phyloP scores from a whole-genome alignment of 2,797 vertebrate genomes.

The Cacajao melanocephalus region DNA sequence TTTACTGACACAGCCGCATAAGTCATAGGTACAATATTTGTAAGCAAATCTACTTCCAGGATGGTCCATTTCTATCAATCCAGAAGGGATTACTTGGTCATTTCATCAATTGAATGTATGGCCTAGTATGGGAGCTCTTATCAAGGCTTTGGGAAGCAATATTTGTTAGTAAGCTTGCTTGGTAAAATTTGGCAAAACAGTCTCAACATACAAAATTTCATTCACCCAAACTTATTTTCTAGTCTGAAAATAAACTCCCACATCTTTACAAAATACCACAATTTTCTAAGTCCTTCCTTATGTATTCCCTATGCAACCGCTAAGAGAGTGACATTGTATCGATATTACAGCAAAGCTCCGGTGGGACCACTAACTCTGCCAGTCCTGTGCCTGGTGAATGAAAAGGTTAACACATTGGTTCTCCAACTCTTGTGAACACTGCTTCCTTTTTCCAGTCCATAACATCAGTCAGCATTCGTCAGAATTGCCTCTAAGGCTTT shows the following conservation, averaged over 20 bases:
- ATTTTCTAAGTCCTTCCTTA: not conserved
- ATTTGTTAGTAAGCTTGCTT: not conserved
- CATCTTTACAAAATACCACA: not conserved
- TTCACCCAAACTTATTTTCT: not conserved
- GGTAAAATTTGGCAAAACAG: not conserved
- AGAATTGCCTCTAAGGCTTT: not conserved
- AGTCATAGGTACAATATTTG: no score
- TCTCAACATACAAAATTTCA: not conserved
- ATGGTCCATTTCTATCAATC: not conserved
- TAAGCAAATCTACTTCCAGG: not conserved
- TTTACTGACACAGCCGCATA: accelerated
- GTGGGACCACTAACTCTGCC: not conserved
- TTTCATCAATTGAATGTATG: not conserved
- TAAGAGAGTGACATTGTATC: accelerated
- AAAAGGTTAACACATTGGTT: not conserved
- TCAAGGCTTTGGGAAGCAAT: not conserved
- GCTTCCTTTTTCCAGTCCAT: accelerated
- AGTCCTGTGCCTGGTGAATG: not conserved
- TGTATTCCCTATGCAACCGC: not conserved
- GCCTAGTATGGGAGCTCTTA: not conserved
- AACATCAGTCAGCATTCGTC: not conserved
- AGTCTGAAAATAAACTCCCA: not conserved
- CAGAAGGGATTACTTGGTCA: not conserved
- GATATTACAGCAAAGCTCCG: no score
- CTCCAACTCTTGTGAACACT: no score